Percentiles rank a stretch among this genome's conserved stretches.
Conservation (phyloP, 2,888 invertebrate species). For the Thyatira batis region DNA sequence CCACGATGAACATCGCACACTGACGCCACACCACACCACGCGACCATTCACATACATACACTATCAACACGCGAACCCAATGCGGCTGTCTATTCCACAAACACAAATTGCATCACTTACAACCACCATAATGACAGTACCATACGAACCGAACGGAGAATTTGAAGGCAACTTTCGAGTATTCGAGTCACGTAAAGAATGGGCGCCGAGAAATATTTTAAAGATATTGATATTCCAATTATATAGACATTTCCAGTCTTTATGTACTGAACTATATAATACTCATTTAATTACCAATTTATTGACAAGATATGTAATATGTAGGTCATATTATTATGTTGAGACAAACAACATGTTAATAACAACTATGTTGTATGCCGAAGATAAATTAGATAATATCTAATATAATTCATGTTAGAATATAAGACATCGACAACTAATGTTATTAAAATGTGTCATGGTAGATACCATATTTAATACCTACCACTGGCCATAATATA, state of each 20-base stretch:
- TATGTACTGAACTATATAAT: background rate
- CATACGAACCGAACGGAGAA: background rate
- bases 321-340: background rate
- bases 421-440: no score
- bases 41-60: background rate
- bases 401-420: conserved; percentile 19
- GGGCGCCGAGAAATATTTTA: background rate
- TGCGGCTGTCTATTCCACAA: conserved; percentile 3
- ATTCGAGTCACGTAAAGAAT: background rate
- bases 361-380: conserved; percentile 12
- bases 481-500: background rate
- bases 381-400: conserved; percentile 19
- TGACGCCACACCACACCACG: conserved; percentile 21
- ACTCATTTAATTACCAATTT: background rate
- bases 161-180: background rate
- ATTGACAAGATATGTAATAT: background rate
- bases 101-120: background rate
- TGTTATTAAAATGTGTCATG: no score
- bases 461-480: no score
- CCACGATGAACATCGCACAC: conserved; percentile 30
- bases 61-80: conserved; percentile 11
- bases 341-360: conserved; percentile 9
- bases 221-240: background rate
- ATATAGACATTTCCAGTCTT: background rate
- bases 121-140: background rate